Percentiles rank a stretch among this genome's conserved stretches.
phyloP scores from a whole-genome alignment of 2,888 invertebrate genomes.

The Drosophila multiciliata region DNA sequence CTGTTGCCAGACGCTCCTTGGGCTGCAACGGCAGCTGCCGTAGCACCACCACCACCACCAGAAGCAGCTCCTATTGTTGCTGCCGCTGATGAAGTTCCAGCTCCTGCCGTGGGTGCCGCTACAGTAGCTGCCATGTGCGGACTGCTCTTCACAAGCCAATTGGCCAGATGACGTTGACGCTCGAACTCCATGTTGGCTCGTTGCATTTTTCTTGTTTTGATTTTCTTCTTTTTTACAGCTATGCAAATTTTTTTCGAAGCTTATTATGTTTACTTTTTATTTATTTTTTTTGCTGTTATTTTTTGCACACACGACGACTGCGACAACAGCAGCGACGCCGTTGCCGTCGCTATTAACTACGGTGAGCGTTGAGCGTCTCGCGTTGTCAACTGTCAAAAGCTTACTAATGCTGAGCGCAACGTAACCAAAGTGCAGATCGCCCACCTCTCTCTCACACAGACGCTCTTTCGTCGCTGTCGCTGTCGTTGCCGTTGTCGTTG shows the following conservation, averaged over 20 bases:
- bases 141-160: conserved; percentile 85
- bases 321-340: conserved; percentile 66
- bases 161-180: conserved; percentile 85
- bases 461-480: conserved; percentile 32
- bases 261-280: conserved; percentile 7
- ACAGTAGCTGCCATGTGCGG: conserved; percentile 84
- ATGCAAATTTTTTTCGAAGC: conserved; percentile 12
- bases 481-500: conserved; percentile 28
- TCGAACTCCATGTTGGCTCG: conserved; percentile 85
- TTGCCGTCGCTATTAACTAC: conserved; percentile 68
- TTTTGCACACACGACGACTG: conserved; percentile 49
- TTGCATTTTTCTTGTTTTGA: conserved; percentile 83
- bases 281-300: conserved; percentile 6
- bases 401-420: conserved; percentile 57
- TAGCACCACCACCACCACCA: conserved; percentile 44
- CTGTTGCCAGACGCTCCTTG: conserved; percentile 66
- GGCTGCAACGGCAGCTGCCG: conserved; percentile 34
- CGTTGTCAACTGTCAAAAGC: conserved; percentile 70
- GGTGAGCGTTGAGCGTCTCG: conserved; percentile 63
- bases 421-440: conserved; percentile 66
- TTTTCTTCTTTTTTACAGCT: not conserved
- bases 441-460: conserved; percentile 52
- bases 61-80: conserved; percentile 38
- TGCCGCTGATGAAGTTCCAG: conserved; percentile 40
- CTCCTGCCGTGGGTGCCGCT: conserved; percentile 60